Percentiles rank a stretch among this genome's conserved stretches.
Conservation (phyloP, 2,888 invertebrate species). For the Drosophila tripunctata region DNA sequence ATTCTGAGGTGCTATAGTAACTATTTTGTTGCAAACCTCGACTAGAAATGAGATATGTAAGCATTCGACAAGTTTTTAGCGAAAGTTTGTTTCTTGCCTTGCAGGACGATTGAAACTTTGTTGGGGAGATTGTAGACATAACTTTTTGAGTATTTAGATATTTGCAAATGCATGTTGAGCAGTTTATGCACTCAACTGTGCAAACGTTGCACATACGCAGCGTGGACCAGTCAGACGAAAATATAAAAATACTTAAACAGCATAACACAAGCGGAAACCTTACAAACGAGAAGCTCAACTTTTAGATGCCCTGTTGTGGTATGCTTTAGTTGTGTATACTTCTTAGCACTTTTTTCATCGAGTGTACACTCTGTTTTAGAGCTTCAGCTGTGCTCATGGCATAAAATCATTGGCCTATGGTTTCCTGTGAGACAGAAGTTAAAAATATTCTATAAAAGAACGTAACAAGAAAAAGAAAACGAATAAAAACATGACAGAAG, state of each 20-base stretch:
- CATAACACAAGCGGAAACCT: no score
- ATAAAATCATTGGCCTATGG: no score
- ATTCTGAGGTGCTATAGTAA: not conserved
- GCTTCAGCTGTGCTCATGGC: no score
- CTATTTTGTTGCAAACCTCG: not conserved
- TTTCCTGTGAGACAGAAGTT: no score
- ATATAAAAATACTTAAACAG: conserved; percentile 17
- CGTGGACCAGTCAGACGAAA: conserved; percentile 3
- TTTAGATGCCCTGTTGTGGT: no score
- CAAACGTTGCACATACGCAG: conserved; percentile 14
- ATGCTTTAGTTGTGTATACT: no score
- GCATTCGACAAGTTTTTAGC: not conserved
- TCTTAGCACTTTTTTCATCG: no score
- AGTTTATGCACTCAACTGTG: conserved; percentile 18
- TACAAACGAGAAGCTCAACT: no score
- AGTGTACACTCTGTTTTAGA: no score
- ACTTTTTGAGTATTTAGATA: conserved; percentile 26
- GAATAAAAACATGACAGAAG: conserved; percentile 25
- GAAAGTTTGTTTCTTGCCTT: not conserved
- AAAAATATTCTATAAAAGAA: conserved; percentile 8
- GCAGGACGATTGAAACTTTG: conserved; percentile 36
- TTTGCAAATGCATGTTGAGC: conserved; percentile 37
- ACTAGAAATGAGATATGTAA: not conserved
- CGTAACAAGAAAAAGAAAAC: conserved; percentile 9
- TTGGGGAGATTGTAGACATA: conserved; percentile 2